Percentiles rank a stretch among this genome's conserved stretches.
Evolutionary conservation across 2,797 vertebrate genomes (phyloP).

Genomic region (Melanotaenia pygmaea): DNA sequence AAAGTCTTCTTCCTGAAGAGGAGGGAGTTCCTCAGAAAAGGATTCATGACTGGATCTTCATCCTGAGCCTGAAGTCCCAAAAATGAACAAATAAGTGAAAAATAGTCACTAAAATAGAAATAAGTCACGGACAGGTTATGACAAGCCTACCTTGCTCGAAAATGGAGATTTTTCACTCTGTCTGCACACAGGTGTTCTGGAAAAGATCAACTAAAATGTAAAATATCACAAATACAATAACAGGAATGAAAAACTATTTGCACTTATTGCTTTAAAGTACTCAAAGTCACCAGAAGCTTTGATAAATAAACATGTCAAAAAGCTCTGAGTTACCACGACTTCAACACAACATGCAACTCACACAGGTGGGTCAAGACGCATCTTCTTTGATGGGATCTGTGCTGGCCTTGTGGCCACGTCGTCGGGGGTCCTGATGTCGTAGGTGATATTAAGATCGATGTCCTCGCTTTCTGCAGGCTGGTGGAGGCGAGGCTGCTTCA

Average conservation of each 20-base stretch:
- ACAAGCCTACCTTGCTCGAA: conserved; percentile 63
- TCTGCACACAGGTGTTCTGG: conserved; percentile 55
- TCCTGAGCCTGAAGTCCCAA: conserved; percentile 46
- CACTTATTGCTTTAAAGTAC: background rate
- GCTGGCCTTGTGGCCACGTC: conserved; percentile 64
- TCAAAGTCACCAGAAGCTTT: no score
- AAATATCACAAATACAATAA: background rate
- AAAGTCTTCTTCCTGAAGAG: conserved; percentile 86
- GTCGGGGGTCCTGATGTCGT: conserved; percentile 89
- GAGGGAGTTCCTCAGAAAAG: conserved; percentile 89
- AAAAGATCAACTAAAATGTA: conserved; percentile 20
- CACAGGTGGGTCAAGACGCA: conserved; percentile 83
- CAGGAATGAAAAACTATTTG: background rate
- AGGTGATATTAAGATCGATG: conserved; percentile 89
- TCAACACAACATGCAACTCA: conserved; percentile 69
- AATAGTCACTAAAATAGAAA: background rate
- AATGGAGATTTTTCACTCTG: conserved; percentile 53
- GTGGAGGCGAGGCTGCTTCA: conserved; percentile 85
- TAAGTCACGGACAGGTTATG: background rate
- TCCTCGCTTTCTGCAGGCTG: conserved; percentile 78
- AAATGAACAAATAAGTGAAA: background rate
- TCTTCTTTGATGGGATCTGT: conserved; percentile 84
- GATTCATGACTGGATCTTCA: conserved; percentile 77
- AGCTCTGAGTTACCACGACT: background rate
- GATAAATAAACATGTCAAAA: background rate